A percentile compares a stretch with the other conserved stretches of the same genome.
Evolutionary conservation across 2,797 vertebrate species (phyloP).

Genomic region (Uromys caudimaculatus): DNA sequence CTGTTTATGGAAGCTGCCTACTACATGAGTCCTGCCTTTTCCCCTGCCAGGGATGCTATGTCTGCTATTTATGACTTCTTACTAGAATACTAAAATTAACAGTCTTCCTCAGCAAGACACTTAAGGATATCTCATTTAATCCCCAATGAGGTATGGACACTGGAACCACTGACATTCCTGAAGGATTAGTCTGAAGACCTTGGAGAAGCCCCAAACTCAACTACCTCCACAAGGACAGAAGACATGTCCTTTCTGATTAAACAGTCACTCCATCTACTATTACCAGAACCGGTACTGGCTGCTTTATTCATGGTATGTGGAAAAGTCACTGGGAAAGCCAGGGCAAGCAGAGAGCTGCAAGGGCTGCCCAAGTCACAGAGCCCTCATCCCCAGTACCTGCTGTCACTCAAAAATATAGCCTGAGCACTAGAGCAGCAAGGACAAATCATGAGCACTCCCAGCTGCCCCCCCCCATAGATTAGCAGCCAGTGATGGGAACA

Average conservation of each 20-base stretch:
- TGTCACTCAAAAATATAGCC: not conserved
- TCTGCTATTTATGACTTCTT: not conserved
- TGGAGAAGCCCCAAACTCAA: not conserved
- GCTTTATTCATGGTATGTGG: not conserved
- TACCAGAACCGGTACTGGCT: not conserved
- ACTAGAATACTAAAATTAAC: not conserved
- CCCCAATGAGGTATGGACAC: not conserved
- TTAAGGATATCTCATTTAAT: not conserved
- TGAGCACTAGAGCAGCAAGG: not conserved
- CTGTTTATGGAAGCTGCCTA: not conserved
- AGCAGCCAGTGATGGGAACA: no score
- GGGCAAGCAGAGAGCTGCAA: not conserved
- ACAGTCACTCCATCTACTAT: not conserved
- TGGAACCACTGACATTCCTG: not conserved
- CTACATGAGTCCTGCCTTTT: fast-evolving
- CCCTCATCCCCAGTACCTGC: not conserved
- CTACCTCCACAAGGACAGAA: not conserved
- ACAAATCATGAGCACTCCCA: no score
- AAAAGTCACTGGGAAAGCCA: not conserved
- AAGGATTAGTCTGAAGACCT: not conserved
- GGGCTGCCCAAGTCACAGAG: not conserved
- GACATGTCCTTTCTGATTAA: not conserved
- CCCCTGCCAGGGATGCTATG: not conserved
- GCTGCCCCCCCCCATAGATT: fast-evolving
- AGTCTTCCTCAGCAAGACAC: not conserved